Percentiles rank a stretch among this genome's conserved stretches.
Conservation (phyloP, 2,113 vertebrate genomes). For the Emydocephalus ijimae region DNA sequence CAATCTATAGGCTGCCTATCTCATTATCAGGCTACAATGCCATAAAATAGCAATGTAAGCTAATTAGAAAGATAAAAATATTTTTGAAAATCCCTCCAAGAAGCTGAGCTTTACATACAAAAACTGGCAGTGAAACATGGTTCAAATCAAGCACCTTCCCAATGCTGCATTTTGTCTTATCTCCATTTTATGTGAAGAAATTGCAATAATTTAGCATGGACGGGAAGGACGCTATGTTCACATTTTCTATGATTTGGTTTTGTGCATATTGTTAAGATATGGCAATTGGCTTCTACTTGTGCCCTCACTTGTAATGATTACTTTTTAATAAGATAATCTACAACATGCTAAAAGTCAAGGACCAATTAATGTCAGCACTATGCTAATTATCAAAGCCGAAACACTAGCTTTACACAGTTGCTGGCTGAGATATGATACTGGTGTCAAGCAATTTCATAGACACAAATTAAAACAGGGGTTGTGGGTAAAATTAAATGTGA, state of each 20-base stretch:
- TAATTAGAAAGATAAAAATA: neutral
- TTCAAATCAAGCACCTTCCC: neutral
- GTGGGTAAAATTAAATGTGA: neutral
- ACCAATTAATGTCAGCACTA: neutral
- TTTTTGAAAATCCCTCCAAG: neutral
- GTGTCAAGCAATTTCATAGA: accelerated
- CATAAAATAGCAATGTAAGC: neutral
- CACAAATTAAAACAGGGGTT: neutral
- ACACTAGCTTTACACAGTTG: neutral
- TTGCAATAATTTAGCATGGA: neutral
- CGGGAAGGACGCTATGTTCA: neutral
- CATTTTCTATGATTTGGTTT: neutral
- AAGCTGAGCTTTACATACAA: conserved; percentile 7
- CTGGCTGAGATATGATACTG: neutral
- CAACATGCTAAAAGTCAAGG: neutral
- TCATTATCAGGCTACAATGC: neutral
- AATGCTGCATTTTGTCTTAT: neutral
- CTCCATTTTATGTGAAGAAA: neutral
- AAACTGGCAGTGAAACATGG: neutral
- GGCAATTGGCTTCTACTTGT: accelerated
- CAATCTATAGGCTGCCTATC: neutral
- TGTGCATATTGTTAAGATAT: neutral
- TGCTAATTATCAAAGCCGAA: neutral
- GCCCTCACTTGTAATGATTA: neutral
- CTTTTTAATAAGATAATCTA: neutral